Evolutionary conservation across 2,113 vertebrate species (phyloP).

Genomic region (Antigone vipio): DNA sequence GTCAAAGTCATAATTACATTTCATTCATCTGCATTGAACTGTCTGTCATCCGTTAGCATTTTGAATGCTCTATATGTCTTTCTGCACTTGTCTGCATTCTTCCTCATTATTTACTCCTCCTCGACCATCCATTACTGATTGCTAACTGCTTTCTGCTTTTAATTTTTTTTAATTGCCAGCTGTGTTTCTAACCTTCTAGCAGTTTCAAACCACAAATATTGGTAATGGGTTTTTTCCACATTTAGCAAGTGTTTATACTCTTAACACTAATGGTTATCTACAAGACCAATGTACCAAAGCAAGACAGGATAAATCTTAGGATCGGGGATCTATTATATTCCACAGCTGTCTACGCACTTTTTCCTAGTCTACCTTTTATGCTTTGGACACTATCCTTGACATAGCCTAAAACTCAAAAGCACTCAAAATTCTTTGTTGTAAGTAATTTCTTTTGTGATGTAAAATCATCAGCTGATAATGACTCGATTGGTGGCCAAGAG

Average conservation of each 20-base stretch:
- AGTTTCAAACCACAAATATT: conserved; percentile 15
- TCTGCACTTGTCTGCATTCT: conserved; percentile 33
- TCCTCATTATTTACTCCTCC: conserved; percentile 6
- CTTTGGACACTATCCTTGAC: not conserved
- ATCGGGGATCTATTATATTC: not conserved
- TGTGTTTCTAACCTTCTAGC: not conserved
- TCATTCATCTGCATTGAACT: conserved; percentile 59
- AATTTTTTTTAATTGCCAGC: not conserved
- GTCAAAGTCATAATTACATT: conserved; percentile 67
- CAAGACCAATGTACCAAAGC: not conserved
- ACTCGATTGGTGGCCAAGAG: not conserved
- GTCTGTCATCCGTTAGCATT: conserved; percentile 57
- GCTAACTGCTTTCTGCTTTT: conserved; percentile 9
- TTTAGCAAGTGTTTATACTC: conserved; percentile 4
- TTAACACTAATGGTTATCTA: conserved; percentile 8
- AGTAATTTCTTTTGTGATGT: not conserved
- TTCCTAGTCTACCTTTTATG: not conserved
- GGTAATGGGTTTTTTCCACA: not conserved
- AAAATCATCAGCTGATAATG: not conserved
- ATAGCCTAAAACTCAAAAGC: not conserved
- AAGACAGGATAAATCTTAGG: not conserved
- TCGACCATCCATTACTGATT: not conserved
- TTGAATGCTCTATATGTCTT: not conserved
- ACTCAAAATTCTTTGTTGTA: not conserved
- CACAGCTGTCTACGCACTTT: not conserved